These are phyloP conservation scores for Oncorhynchus masou DNA, from an alignment of 2,113 vertebrate species.

Conservation along the genomic window DNA sequence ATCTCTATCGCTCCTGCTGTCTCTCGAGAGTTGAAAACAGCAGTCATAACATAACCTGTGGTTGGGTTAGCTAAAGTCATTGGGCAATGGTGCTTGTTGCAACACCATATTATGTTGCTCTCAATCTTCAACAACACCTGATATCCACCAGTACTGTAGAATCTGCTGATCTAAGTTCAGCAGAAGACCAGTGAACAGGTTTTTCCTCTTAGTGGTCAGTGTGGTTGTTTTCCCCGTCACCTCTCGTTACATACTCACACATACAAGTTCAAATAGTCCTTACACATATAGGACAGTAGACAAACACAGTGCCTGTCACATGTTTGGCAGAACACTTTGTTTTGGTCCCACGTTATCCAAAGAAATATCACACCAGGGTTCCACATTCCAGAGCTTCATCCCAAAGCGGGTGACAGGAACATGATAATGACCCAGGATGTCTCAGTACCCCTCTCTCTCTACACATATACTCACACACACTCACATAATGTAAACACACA, in stretches of 20 bases:
- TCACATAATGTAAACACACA: neutral
- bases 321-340: neutral
- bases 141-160: neutral
- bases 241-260: conserved; percentile 36
- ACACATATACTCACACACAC: neutral
- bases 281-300: neutral
- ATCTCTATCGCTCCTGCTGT: too few relatives aligned
- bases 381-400: conserved; percentile 2
- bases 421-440: neutral
- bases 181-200: neutral
- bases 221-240: conserved; percentile 18
- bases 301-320: neutral
- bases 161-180: neutral
- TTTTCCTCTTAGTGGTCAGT: too few relatives aligned
- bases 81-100: neutral
- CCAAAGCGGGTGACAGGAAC: conserved; percentile 6
- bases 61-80: neutral
- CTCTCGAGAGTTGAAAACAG: too few relatives aligned
- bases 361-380: conserved; percentile 1
- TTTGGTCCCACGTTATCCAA: neutral
- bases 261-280: conserved; percentile 1
- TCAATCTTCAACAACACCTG: neutral
- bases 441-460: neutral
- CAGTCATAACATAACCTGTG: neutral
- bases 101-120: neutral